Evolutionary conservation across 2,113 vertebrate genomes (phyloP).

Genomic region (Candoia aspera): DNA sequence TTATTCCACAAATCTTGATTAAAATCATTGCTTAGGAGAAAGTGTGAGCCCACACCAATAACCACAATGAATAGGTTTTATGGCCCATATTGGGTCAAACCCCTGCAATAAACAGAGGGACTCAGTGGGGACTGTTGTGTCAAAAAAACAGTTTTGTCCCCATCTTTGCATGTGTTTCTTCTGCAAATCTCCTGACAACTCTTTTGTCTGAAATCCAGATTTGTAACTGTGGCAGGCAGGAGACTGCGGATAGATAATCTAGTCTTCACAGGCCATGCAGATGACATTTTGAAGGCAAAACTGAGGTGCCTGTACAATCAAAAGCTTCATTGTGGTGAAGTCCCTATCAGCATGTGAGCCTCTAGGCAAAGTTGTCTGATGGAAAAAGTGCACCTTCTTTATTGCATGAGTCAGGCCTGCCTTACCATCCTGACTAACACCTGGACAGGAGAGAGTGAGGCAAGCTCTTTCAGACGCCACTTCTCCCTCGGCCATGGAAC

Average conservation of each 20-base stretch:
- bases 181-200: neutral
- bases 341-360: rapidly evolving
- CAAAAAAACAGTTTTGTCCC: neutral
- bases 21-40: neutral
- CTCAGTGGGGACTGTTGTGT: neutral
- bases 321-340: neutral
- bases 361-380: neutral
- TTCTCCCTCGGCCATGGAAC: neutral
- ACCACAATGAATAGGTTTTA: neutral
- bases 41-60: neutral
- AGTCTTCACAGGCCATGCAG: neutral
- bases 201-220: neutral
- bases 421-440: constrained; percentile 40
- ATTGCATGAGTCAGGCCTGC: constrained; percentile 47
- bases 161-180: neutral
- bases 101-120: neutral
- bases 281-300: neutral
- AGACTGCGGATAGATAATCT: neutral
- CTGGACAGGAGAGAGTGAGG: constrained; percentile 19
- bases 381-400: neutral
- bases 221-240: neutral
- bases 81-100: neutral
- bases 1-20: neutral
- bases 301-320: neutral
- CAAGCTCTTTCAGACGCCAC: neutral